A percentile compares a stretch with the other conserved stretches of the same genome.
Evolutionary conservation across 1,140 invertebrate species (phyloP).

Genomic region (Neodiprion fabricii): DNA sequence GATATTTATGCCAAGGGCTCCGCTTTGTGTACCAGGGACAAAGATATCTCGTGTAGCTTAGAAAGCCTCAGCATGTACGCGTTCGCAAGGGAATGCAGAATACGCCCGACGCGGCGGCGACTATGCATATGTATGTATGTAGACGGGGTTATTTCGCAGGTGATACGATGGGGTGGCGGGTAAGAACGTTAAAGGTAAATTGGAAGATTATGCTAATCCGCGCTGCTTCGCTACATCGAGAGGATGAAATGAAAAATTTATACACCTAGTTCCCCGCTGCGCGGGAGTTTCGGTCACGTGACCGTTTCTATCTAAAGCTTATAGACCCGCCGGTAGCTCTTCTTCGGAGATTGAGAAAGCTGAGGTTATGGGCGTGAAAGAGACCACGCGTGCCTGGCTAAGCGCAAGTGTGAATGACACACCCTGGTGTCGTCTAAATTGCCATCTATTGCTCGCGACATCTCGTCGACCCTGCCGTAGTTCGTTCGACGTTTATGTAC

Average conservation of each 20-base stretch:
- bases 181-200: not conserved
- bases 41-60: too few species aligned
- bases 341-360: not conserved
- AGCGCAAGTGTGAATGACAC: not conserved
- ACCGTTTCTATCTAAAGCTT: too few species aligned
- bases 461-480: not conserved
- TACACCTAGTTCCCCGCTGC: not conserved
- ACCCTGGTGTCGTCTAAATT: not conserved
- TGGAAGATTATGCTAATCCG: not conserved
- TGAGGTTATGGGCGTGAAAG: not conserved
- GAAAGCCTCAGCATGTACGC: too few species aligned
- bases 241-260: slow-evolving; percentile 4
- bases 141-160: not conserved
- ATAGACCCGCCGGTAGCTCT: too few species aligned
- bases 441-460: not conserved
- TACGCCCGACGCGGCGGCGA: too few species aligned
- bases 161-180: not conserved
- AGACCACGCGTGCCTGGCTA: not conserved
- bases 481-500: not conserved
- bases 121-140: not conserved
- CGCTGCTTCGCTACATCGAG: not conserved
- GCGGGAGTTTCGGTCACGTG: not conserved
- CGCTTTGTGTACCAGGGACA: too few species aligned
- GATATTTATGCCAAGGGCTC: too few species aligned
- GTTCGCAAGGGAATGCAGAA: too few species aligned